These are phyloP conservation scores for Lophius americanus DNA, from an alignment of 2,797 vertebrate genomes.

Conservation along the genomic window DNA sequence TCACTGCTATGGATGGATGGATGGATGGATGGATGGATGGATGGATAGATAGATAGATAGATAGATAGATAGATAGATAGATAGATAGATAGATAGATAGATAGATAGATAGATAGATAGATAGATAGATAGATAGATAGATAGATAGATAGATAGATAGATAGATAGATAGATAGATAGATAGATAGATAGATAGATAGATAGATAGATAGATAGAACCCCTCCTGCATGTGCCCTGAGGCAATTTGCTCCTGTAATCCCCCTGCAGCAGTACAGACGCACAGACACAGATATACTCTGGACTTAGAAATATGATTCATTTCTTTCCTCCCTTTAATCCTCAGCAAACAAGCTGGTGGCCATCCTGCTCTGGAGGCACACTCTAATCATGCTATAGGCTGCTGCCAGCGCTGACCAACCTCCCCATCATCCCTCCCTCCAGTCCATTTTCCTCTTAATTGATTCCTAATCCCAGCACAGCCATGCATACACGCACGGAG, in stretches of 20 bases:
- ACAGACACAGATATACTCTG: slow-evolving; percentile 72
- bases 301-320: slow-evolving; percentile 85
- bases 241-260: slow-evolving; percentile 58
- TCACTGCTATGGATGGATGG: too few species aligned
- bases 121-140: slow-evolving; percentile 5
- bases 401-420: slow-evolving; percentile 45
- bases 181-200: slow-evolving; percentile 41
- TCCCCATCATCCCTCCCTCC: slow-evolving; percentile 31
- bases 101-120: background rate
- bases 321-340: slow-evolving; percentile 81
- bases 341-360: slow-evolving; percentile 76
- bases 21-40: background rate
- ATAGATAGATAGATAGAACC: slow-evolving; percentile 31
- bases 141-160: slow-evolving; percentile 34
- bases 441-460: slow-evolving; percentile 77
- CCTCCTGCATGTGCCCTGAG: slow-evolving; percentile 5
- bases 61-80: slow-evolving; percentile 4
- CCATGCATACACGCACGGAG: slow-evolving; percentile 31
- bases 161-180: slow-evolving; percentile 38
- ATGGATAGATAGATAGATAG: background rate
- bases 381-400: slow-evolving; percentile 73
- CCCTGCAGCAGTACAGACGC: slow-evolving; percentile 61
- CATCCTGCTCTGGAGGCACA: slow-evolving; percentile 63
- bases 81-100: too few species aligned
- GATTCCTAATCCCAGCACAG: slow-evolving; percentile 74